Percentiles rank a stretch among this genome's conserved stretches.
Evolutionary conservation across 2,797 vertebrate genomes (phyloP).

Genomic region (Anguilla obscura): DNA sequence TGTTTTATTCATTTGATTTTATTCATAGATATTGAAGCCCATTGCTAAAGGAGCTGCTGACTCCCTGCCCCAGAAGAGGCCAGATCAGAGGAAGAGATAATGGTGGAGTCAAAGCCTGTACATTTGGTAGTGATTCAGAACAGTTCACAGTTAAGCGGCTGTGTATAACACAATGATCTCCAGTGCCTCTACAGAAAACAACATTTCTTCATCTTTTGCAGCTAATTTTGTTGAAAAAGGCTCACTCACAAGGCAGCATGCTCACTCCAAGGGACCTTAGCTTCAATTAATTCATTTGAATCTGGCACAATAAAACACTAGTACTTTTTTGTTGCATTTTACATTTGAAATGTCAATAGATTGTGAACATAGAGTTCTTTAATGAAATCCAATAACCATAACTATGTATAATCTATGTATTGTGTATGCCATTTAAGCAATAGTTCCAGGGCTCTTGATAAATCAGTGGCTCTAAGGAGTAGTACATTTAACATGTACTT

Average conservation of each 20-base stretch:
- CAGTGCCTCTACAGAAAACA: not conserved
- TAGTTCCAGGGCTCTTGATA: not conserved
- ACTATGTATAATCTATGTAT: not conserved
- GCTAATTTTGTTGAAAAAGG: not conserved
- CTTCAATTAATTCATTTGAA: not conserved
- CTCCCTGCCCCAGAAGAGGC: not conserved
- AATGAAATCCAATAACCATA: not conserved
- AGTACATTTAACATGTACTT: not conserved
- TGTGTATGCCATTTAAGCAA: not conserved
- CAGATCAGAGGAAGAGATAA: slow-evolving; percentile 15
- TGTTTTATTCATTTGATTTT: slow-evolving; percentile 5
- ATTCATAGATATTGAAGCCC: not conserved
- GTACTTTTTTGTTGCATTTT: not conserved
- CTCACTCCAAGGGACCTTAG: not conserved
- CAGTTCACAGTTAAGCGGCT: not conserved
- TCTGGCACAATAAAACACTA: not conserved
- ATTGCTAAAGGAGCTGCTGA: not conserved
- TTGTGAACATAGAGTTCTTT: not conserved
- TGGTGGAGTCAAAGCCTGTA: not conserved
- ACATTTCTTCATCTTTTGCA: slow-evolving; percentile 3
- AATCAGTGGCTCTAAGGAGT: not conserved
- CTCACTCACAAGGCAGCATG: not conserved
- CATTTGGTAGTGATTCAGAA: slow-evolving; percentile 10
- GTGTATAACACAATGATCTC: not conserved
- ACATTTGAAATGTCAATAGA: not conserved